Evolutionary conservation across 2,888 invertebrate species (phyloP).

Genomic region (Beris morrisii): DNA sequence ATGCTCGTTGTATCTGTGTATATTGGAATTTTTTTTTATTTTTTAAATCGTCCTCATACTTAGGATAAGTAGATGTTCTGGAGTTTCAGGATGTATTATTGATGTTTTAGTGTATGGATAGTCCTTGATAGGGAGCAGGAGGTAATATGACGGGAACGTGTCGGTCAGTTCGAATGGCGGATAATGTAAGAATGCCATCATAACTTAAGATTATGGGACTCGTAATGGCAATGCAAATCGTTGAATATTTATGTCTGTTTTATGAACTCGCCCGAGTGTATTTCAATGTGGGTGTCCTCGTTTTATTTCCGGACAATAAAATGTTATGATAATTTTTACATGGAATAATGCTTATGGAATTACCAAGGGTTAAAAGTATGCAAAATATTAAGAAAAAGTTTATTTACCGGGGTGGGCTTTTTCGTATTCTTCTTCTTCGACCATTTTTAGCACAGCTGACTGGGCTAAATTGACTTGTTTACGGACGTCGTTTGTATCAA

Average conservation of each 20-base stretch:
- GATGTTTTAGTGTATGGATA: too few relatives aligned
- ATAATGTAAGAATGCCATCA: constrained; percentile 25
- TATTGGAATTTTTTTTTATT: too few relatives aligned
- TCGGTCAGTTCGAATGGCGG: constrained; percentile 18
- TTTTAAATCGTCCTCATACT: too few relatives aligned
- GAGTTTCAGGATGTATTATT: too few relatives aligned
- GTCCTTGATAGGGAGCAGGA: too few relatives aligned
- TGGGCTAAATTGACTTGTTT: constrained; percentile 82
- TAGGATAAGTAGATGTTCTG: too few relatives aligned
- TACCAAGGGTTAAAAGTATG: constrained; percentile 3
- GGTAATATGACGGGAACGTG: constrained; percentile 4
- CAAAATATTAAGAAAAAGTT: constrained; percentile 43
- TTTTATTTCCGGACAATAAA: not conserved
- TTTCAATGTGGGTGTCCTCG: not conserved
- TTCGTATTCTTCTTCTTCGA: constrained; percentile 79
- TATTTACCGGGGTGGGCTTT: constrained; percentile 67
- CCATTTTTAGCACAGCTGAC: constrained; percentile 81
- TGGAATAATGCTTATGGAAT: constrained; percentile 9
- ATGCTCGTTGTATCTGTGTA: too few relatives aligned
- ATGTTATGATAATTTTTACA: not conserved
- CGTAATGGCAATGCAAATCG: constrained; percentile 14
- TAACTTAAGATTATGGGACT: constrained; percentile 20
- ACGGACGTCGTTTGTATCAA: constrained; percentile 71
- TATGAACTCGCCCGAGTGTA: not conserved
- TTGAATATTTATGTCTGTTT: constrained; percentile 4